Conservation (phyloP, 2,113 vertebrate species). For the Nibea coibor region DNA sequence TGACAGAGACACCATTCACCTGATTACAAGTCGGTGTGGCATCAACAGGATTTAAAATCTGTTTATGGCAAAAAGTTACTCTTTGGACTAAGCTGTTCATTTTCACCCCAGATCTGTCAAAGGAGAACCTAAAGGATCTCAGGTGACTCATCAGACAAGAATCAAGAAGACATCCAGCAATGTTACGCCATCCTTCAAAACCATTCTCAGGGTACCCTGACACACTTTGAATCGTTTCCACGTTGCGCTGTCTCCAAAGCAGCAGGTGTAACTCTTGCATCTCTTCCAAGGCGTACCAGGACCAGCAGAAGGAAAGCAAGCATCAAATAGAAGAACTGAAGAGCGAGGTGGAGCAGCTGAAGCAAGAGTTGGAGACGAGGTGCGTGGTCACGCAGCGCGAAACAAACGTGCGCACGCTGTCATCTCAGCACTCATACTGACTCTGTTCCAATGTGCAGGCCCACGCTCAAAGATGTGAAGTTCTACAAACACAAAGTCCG, state of each 20-base stretch:
- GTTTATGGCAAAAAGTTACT: too few species aligned
- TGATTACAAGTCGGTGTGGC: too few species aligned
- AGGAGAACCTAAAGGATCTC: slow-evolving; percentile 64
- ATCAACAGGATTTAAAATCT: too few species aligned
- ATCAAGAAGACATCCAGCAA: slow-evolving; percentile 64
- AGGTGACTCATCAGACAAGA: slow-evolving; percentile 53
- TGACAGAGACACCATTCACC: too few species aligned
- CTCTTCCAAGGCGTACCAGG: slow-evolving; percentile 83
- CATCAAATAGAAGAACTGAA: slow-evolving; percentile 82
- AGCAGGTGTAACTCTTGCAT: not conserved
- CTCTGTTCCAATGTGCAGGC: slow-evolving; percentile 67
- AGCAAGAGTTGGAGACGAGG: slow-evolving; percentile 87
- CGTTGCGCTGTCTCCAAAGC: accelerated
- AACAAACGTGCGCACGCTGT: too few species aligned
- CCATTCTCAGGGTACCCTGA: slow-evolving; percentile 83
- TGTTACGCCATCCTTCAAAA: slow-evolving; percentile 81
- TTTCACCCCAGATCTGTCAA: slow-evolving; percentile 71
- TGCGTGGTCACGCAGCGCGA: slow-evolving; percentile 48
- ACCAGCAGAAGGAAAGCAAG: slow-evolving; percentile 85
- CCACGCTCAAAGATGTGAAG: slow-evolving; percentile 85
- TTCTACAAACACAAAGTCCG: slow-evolving; percentile 87
- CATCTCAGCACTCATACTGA: not conserved
- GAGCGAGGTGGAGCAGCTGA: slow-evolving; percentile 83
- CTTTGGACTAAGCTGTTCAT: not conserved
- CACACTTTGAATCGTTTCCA: too few species aligned